Evolutionary conservation across 2,113 vertebrate species (phyloP), one percentile per base, ranked within the genome.

Genomic region (Tamias sibiricus): DNA sequence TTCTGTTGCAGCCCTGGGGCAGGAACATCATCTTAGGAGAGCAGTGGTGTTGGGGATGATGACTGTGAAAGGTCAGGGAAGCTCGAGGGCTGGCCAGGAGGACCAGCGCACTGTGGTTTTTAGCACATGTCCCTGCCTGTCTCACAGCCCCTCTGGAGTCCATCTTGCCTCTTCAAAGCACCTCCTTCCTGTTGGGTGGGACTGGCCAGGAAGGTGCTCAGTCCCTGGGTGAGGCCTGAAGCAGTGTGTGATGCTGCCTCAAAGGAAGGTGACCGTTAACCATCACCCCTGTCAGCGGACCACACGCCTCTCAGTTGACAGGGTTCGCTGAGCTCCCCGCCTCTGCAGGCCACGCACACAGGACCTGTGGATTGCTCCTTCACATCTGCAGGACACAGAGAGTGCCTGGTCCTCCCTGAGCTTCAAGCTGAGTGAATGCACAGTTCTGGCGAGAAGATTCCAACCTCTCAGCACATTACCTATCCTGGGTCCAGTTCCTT

Each of bases 91-190:
- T 13, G 40, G 52, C 24, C 17, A 4, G 16, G 5, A 20, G 35
- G 4, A 35, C 10, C 17, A 0, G 1, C 30, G 0, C 32, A 28
- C 52, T 3, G n/a, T 8, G 32, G 19, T 8, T 4, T 35, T 10
- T 17, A 68, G 32, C 14, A 20, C 8, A 6, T 44, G 35, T 20
- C 44, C 17, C 32, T 6, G 6, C 30, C 30, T 7, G 6, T 11
- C 17, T 35, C 7, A 13, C 17, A 57, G 32, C 8, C 3, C 28
- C 71, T 59, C 68, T 8, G 20, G 10, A 20, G 9, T 26, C 4
- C 24, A 44, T 14, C 35, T 17, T 49, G 20, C 44, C 40, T 5
- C 0, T 1, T 22, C 8, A 28, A 22, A 52, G 47, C 30, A 59
- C 3, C 20, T 14, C 20, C 8, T 3, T 14, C 20, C 8, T 3